Percentiles rank a stretch among this genome's conserved stretches.
These are phyloP conservation scores for Phenganax marumi DNA, from an alignment of 92 coral and sea anemone genomes.

Conservation along the genomic window DNA sequence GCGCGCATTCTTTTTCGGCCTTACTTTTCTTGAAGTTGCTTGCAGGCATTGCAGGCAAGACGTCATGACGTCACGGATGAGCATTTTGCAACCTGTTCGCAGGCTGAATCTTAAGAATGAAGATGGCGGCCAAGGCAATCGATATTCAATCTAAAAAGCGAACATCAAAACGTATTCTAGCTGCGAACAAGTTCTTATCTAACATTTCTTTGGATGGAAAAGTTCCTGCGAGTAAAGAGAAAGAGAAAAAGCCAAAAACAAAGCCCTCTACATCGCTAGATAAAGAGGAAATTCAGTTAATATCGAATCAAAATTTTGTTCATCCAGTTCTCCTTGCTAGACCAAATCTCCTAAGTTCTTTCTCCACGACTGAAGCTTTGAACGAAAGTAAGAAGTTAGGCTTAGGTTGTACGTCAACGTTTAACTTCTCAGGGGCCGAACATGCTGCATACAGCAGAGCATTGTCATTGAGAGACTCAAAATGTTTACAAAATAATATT, in stretches of 20 bases:
- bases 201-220: conserved; percentile 93
- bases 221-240: conserved; percentile 41
- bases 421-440: not conserved
- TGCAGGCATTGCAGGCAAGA: too few relatives aligned
- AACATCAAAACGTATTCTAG: conserved; percentile 80
- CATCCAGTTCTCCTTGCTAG: conserved; percentile 30
- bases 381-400: conserved; percentile 24
- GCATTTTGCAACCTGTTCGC: too few relatives aligned
- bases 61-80: too few relatives aligned
- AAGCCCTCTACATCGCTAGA: not conserved
- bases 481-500: conserved; percentile 4
- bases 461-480: conserved; percentile 18
- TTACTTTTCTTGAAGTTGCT: too few relatives aligned
- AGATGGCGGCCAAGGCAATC: conserved; percentile 82
- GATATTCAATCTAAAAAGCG: conserved; percentile 62
- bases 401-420: conserved; percentile 8
- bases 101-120: conserved; percentile 6
- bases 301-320: conserved; percentile 29
- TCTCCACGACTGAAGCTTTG: conserved; percentile 69
- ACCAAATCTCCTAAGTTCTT: conserved; percentile 69
- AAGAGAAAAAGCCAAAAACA: conserved; percentile 28
- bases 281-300: conserved; percentile 40
- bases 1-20: too few relatives aligned
- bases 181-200: conserved; percentile 89
- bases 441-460: conserved; percentile 5